Evolutionary conservation across 1,140 invertebrate genomes (phyloP).

Genomic region (Rhagoletis pomonella): DNA sequence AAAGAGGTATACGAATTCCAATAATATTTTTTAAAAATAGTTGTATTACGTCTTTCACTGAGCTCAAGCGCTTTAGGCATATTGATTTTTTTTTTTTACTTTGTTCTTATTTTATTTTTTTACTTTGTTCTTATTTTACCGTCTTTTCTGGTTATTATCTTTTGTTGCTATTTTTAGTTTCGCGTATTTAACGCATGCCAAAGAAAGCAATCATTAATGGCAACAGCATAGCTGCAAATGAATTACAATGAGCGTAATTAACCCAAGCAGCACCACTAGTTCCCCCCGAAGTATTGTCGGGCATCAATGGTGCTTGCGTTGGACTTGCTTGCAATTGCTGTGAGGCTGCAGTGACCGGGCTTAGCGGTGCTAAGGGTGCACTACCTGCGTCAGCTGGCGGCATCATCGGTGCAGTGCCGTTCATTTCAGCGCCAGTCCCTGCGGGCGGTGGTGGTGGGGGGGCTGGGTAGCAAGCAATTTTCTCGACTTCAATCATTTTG

Average conservation of each 20-base stretch:
- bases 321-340: constrained; percentile 56
- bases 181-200: constrained; percentile 5
- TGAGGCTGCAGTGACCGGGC: constrained; percentile 52
- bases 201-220: constrained; percentile 37
- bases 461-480: constrained; percentile 71
- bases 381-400: constrained; percentile 44
- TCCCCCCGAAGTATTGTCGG: neutral
- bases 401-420: constrained; percentile 26
- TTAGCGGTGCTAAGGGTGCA: constrained; percentile 62
- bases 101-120: neutral
- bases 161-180: neutral
- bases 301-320: constrained; percentile 33
- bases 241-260: neutral
- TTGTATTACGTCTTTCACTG: neutral
- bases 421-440: constrained; percentile 27
- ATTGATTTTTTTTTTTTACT: constrained; percentile 15
- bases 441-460: constrained; percentile 66
- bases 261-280: constrained; percentile 24
- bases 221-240: neutral
- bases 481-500: constrained; percentile 70
- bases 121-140: neutral
- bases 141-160: neutral
- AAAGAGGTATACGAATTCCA: constrained; percentile 42
- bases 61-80: neutral
- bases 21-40: neutral